Evolutionary conservation across 2,888 invertebrate genomes (phyloP), one percentile per base, ranked within the genome.

Genomic region (Spilosoma lubricipeda): DNA sequence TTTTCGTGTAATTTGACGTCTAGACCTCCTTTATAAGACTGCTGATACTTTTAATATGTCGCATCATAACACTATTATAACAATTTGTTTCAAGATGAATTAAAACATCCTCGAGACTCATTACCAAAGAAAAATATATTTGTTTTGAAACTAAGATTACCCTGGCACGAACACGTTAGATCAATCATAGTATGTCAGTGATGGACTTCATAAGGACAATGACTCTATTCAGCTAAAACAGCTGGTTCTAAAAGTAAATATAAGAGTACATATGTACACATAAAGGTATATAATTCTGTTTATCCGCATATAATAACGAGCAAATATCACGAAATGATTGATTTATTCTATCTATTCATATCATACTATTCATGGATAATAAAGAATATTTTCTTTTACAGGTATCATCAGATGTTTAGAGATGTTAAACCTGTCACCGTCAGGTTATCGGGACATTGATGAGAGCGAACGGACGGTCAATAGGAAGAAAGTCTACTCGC

Each of bases 361-460:
- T 52, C 20, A 8, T 20, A 23, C 8, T 23, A n/a, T 52, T 48
- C 48, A 20, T 52, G n/a, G 52, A 20, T n/a, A 8, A 3, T 56
- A n/a, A n/a, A 56, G 23, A 18, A 39, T 52, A 70, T 72, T 67
- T 74, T 85, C 82, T 86, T 68, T 86, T 84, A 2, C 92, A 95
- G 95, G 93, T 91, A 90, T 93, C 92, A 90, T 87, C 95, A 92
- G 90, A 95, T 95, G 95, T 86, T 90, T 91, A 94, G 95, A 92
- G 92, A 95, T 95, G 95, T 90, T 95, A 94, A 95, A 95, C 92
- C 88, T 92, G 90, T 93, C 94, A 77, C 95, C 95, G 78, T 85
- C 92, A 63, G 90, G 89, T 90, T 94, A 91, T 88, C 90, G 89
- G 84, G 90, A 92, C 85, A 89, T 90, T 91, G 93, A 93, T 79